Evolutionary conservation across 2,888 invertebrate species (phyloP).

Genomic region (Opisthograptis luteolata): DNA sequence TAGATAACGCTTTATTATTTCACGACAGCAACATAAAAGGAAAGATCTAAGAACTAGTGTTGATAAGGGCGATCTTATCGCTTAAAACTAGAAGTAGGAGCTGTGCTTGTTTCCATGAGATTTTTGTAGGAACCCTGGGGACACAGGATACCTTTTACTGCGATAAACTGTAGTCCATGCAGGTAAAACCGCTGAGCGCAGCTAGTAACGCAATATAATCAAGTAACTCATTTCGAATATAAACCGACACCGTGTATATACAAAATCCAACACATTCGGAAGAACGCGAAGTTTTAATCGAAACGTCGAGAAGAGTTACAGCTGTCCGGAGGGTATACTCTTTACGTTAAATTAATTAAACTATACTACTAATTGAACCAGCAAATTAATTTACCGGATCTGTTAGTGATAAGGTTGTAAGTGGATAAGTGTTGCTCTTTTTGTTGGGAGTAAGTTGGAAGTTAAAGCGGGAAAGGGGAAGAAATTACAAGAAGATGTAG

Average conservation of each 20-base stretch:
- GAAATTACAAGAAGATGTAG: not conserved
- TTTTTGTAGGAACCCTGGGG: too few relatives aligned
- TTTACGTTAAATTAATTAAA: conserved; percentile 64
- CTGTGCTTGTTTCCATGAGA: too few relatives aligned
- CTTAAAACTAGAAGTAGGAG: too few relatives aligned
- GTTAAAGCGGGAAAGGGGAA: conserved; percentile 18
- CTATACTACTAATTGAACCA: conserved; percentile 63
- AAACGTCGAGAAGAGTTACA: conserved; percentile 49
- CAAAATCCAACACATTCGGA: conserved; percentile 23
- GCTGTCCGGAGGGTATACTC: conserved; percentile 42
- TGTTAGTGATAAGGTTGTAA: conserved; percentile 33
- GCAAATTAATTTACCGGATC: conserved; percentile 48
- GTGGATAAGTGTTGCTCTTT: conserved; percentile 32
- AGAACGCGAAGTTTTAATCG: conserved; percentile 60
- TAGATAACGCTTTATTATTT: too few relatives aligned
- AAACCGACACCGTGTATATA: conserved; percentile 37
- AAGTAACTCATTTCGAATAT: not conserved
- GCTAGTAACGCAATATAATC: not conserved
- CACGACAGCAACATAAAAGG: too few relatives aligned
- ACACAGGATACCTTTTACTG: too few relatives aligned
- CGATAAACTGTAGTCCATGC: too few relatives aligned
- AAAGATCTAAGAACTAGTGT: too few relatives aligned
- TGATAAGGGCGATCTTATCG: too few relatives aligned
- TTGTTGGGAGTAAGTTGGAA: conserved; percentile 15
- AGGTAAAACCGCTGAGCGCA: too few relatives aligned